Base-by-base conservation (phyloP, 2,888 invertebrate species). In the Drosophila hamatofila region DNA sequence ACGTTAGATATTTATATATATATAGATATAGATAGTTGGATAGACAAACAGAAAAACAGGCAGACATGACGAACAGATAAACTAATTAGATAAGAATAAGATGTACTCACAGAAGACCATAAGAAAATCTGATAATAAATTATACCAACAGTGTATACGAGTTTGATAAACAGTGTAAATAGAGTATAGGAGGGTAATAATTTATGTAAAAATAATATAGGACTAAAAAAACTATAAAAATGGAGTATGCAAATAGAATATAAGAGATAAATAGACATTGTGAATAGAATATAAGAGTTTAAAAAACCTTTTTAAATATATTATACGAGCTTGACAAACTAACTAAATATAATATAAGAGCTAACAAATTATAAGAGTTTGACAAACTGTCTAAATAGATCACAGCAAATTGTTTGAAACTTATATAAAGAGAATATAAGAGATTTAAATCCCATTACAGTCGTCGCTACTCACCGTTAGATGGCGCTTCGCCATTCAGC, bases 401-500 rank as follows among this genome's bases (percentile, higher is more conserved):
- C 14, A 21, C 12, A 25, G 25, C 25, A n/a, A n/a, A n/a, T n/a
- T n/a, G n/a, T n/a, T n/a, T n/a, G n/a, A n/a, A n/a, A n/a, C n/a
- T n/a, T n/a, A n/a, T n/a, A n/a, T n/a, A 11, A 23, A 44, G 14
- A n/a, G 9, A 1, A 8, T 35, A 35, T 35, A 35, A 11, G 30
- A 30, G 9, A 12, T 4, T 30, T 1, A 30, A 8, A 3, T 33
- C 12, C 4, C 2, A 12, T 7, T 16, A 25, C 1, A 21, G 1
- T 1, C 4, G 4, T 6, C 3, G 11, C 12, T 8, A 63, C 65
- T 78, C 16, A 92, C 93, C 83, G 63, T 84, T 90, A 61, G 83
- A 72, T 12, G 83, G 72, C 9, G 89, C 89, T 27, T 73, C 66
- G 8, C 75, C 75, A 11, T 93, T 92, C 46, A 97, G 92, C 71